Percentiles rank a stretch among this genome's conserved stretches.
Evolutionary conservation across 2,888 invertebrate genomes (phyloP).

Genomic region (Drosophila eohydei): DNA sequence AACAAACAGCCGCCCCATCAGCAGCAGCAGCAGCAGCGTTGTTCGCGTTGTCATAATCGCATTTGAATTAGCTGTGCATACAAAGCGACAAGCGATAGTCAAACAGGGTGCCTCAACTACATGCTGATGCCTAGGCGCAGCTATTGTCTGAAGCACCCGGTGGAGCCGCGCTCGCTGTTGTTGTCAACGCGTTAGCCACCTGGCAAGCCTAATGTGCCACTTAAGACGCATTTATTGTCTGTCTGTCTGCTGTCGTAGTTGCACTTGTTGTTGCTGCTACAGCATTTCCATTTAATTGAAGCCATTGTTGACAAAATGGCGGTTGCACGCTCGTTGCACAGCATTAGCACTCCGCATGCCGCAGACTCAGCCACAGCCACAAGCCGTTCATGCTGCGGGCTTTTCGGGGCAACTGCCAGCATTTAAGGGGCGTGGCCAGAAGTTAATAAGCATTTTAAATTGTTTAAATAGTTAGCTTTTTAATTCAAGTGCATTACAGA

Average conservation of each 20-base stretch:
- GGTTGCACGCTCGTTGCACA: slow-evolving; percentile 57
- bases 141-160: slow-evolving; percentile 42
- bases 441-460: slow-evolving; percentile 22
- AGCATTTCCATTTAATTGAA: slow-evolving; percentile 79
- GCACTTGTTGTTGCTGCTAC: slow-evolving; percentile 36
- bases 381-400: slow-evolving; percentile 61
- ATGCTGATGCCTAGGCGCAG: not conserved
- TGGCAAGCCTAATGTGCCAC: slow-evolving; percentile 75
- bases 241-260: slow-evolving; percentile 55
- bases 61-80: slow-evolving; percentile 78
- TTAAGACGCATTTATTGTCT: slow-evolving; percentile 79
- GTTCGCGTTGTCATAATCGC: slow-evolving; percentile 78
- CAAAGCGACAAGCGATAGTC: slow-evolving; percentile 48
- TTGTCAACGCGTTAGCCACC: slow-evolving; percentile 47
- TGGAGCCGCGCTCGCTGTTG: slow-evolving; percentile 13
- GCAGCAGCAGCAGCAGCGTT: slow-evolving; percentile 32
- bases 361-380: slow-evolving; percentile 29
- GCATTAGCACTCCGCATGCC: slow-evolving; percentile 13
- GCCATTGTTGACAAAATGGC: slow-evolving; percentile 79
- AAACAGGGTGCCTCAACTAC: slow-evolving; percentile 58
- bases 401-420: slow-evolving; percentile 8
- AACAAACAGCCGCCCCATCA: slow-evolving; percentile 15
- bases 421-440: slow-evolving; percentile 40
- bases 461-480: not conserved
- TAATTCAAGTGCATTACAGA: not conserved